Evolutionary conservation across 2,113 vertebrate genomes (phyloP).

Genomic region (Miniopterus natalensis): DNA sequence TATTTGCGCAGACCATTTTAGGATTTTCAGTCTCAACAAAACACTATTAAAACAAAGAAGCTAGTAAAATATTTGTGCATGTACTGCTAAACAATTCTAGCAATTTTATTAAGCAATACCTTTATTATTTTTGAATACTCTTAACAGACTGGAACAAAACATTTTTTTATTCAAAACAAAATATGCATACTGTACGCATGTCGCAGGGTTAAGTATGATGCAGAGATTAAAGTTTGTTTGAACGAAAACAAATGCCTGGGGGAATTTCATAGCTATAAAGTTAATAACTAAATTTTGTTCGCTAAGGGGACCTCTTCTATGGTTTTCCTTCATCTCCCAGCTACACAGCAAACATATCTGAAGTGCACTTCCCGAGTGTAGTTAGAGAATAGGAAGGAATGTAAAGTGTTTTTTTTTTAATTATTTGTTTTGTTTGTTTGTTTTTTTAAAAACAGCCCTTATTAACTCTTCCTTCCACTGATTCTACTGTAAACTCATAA

Average conservation of each 20-base stretch:
- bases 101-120: slow-evolving; percentile 89
- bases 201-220: slow-evolving; percentile 84
- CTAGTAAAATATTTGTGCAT: slow-evolving; percentile 89
- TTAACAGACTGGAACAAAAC: slow-evolving; percentile 89
- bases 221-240: slow-evolving; percentile 86
- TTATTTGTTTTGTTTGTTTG: slow-evolving; percentile 81
- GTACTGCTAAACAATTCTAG: slow-evolving; percentile 88
- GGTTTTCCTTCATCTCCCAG: slow-evolving; percentile 88
- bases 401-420: slow-evolving; percentile 87
- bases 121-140: slow-evolving; percentile 86
- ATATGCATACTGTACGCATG: slow-evolving; percentile 84
- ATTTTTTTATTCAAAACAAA: slow-evolving; percentile 89
- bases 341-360: slow-evolving; percentile 88
- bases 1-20: slow-evolving; percentile 88
- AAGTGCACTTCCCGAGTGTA: slow-evolving; percentile 91
- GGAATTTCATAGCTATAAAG: slow-evolving; percentile 88
- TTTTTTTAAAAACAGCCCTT: slow-evolving; percentile 93
- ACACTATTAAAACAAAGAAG: slow-evolving; percentile 88
- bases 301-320: slow-evolving; percentile 89
- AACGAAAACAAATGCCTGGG: slow-evolving; percentile 87
- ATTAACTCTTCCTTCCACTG: slow-evolving; percentile 91
- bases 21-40: slow-evolving; percentile 86
- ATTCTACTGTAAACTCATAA: slow-evolving; percentile 92
- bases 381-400: slow-evolving; percentile 92
- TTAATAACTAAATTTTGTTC: slow-evolving; percentile 89